Conservation (phyloP, 1,140 invertebrate genomes). For the Drosophila parabipectinata region DNA sequence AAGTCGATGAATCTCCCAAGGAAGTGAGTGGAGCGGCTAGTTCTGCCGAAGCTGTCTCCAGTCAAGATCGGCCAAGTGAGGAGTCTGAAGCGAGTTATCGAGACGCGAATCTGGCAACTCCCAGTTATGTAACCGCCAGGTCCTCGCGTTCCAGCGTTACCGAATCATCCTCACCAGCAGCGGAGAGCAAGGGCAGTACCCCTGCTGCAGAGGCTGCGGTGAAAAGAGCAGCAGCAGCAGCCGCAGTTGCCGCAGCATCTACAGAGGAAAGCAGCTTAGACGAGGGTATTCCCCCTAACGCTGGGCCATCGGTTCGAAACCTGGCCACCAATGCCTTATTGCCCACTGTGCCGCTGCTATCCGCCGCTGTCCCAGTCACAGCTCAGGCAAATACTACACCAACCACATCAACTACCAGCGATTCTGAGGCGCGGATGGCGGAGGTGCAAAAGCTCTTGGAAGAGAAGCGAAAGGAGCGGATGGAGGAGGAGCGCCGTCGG, state of each 20-base stretch:
- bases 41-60: not conserved
- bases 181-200: not conserved
- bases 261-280: not conserved
- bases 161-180: not conserved
- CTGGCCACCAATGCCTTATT: conserved; percentile 4
- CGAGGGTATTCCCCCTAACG: not conserved
- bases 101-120: not conserved
- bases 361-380: conserved; percentile 2
- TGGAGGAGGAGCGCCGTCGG: conserved; percentile 39
- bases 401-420: not conserved
- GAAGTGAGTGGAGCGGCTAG: not conserved
- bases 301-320: not conserved
- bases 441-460: conserved; percentile 37
- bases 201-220: not conserved
- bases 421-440: not conserved
- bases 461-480: conserved; percentile 29
- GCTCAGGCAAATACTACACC: not conserved
- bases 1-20: not conserved
- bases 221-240: conserved; percentile 18
- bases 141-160: conserved; percentile 4
- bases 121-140: conserved; percentile 1
- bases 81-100: not conserved
- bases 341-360: conserved; percentile 8
- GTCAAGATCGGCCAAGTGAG: not conserved
- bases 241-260: conserved; percentile 3